Evolutionary conservation across 2,888 invertebrate species (phyloP).

Genomic region (Nomada hirtipes): DNA sequence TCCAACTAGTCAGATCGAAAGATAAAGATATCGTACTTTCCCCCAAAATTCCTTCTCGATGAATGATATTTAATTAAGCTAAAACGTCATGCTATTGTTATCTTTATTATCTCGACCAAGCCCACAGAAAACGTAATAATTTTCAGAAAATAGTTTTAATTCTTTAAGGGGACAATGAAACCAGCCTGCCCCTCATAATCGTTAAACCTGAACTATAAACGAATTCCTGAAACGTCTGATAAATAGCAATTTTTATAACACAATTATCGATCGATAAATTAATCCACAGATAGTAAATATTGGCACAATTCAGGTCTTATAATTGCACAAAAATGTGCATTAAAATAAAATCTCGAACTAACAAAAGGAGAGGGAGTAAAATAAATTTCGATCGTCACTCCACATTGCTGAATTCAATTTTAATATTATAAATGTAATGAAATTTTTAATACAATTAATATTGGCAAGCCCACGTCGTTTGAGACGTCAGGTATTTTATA

Average conservation of each 20-base stretch:
- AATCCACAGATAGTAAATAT: background rate
- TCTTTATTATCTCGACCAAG: background rate
- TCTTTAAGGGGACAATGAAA: background rate
- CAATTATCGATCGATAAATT: background rate
- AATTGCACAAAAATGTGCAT: background rate
- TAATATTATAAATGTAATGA: too few species aligned
- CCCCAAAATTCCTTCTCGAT: background rate
- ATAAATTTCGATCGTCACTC: too few species aligned
- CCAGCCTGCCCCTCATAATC: background rate
- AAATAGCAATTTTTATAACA: background rate
- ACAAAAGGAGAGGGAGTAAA: background rate
- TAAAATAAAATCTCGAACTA: background rate
- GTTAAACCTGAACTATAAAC: background rate
- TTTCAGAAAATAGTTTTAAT: too few species aligned
- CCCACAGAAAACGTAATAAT: too few species aligned
- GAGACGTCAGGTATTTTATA: too few species aligned
- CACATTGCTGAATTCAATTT: too few species aligned
- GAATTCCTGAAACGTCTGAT: background rate
- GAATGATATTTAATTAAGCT: background rate
- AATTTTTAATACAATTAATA: too few species aligned
- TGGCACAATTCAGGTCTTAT: background rate
- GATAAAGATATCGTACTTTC: conserved; percentile 5
- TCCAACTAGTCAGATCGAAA: background rate
- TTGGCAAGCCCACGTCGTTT: too few species aligned
- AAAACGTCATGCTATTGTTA: background rate